Conservation (phyloP, 2,113 vertebrate genomes). For the Morone saxatilis region DNA sequence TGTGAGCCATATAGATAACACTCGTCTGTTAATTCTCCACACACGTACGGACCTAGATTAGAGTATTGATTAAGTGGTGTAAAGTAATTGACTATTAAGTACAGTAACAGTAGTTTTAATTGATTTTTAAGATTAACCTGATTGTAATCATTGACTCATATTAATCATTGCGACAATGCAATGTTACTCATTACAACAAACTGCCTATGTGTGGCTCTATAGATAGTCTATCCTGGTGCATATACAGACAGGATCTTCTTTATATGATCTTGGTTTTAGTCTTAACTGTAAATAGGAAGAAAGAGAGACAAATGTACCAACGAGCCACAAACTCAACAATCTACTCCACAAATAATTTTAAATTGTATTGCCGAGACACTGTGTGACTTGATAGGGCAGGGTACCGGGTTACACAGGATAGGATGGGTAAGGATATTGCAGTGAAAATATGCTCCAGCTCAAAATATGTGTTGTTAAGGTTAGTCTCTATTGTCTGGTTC, state of each 20-base stretch:
- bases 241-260: not conserved
- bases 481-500: not conserved
- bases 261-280: not conserved
- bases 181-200: not conserved
- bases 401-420: not conserved
- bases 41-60: not conserved
- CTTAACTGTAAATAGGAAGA: not conserved
- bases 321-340: not conserved
- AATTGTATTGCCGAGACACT: not conserved
- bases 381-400: not conserved
- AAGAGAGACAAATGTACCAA: not conserved
- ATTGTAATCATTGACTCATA: not conserved
- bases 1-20: conserved; percentile 29
- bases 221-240: too few relatives aligned
- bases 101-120: not conserved
- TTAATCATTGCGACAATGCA: not conserved
- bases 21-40: not conserved
- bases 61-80: not conserved
- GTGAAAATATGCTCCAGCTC: not conserved
- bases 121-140: not conserved
- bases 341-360: not conserved
- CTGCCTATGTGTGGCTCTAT: not conserved
- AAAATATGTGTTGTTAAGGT: not conserved
- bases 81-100: not conserved
- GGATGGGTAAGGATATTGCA: not conserved